Evolutionary conservation across 1,140 invertebrate species (phyloP).

Genomic region (Papilio polyxenes): DNA sequence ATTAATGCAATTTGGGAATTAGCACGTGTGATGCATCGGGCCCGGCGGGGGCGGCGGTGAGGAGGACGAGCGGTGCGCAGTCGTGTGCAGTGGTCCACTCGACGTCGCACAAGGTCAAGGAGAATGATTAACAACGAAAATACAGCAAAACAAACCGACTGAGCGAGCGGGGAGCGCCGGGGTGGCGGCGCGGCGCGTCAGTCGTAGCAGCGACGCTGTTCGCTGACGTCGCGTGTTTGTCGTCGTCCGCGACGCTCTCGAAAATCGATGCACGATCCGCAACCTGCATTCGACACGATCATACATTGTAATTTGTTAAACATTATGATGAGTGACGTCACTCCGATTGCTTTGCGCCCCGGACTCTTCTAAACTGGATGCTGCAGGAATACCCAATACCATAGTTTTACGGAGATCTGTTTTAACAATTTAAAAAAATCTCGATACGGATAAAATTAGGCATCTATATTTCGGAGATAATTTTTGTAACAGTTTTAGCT

Average conservation of each 20-base stretch:
- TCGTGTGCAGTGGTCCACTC: constrained; percentile 80
- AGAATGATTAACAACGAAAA: constrained; percentile 81
- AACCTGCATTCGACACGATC: constrained; percentile 66
- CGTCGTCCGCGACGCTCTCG: constrained; percentile 69
- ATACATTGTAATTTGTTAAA: constrained; percentile 63
- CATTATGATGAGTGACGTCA: constrained; percentile 62
- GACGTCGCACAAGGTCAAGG: constrained; percentile 80
- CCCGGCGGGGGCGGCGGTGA: constrained; percentile 65
- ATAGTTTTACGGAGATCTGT: not conserved
- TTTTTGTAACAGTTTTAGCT: not conserved
- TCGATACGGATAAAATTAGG: not conserved
- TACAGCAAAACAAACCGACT: constrained; percentile 80
- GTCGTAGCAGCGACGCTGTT: constrained; percentile 73
- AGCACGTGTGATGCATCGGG: constrained; percentile 72
- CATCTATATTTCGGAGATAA: not conserved
- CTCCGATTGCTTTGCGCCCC: constrained; percentile 57
- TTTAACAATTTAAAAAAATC: not conserved
- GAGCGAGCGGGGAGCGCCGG: constrained; percentile 60
- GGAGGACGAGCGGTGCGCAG: constrained; percentile 74
- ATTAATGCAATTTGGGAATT: constrained; percentile 50
- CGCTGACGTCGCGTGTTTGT: constrained; percentile 66
- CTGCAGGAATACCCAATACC: not conserved
- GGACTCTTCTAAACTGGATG: constrained; percentile 56
- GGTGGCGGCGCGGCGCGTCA: constrained; percentile 69
- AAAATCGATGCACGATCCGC: constrained; percentile 79